phyloP scores from a whole-genome alignment of 64 coral and sea anemone genomes.

The Astreopora myriophthalma region DNA sequence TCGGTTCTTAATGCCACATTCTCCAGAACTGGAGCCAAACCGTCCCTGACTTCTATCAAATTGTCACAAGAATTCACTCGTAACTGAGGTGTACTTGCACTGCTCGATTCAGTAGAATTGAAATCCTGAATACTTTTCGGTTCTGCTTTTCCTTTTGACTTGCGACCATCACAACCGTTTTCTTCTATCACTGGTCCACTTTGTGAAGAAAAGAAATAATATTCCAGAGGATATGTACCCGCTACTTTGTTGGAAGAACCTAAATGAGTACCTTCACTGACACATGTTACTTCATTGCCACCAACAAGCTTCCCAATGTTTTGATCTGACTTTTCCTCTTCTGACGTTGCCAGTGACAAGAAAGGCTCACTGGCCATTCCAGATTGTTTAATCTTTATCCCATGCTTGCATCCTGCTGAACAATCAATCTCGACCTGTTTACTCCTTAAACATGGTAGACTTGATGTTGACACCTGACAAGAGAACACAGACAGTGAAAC shows the following conservation, averaged over 20 bases:
- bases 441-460: constrained; percentile 2
- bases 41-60: not conserved
- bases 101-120: constrained; percentile 43
- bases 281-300: not conserved
- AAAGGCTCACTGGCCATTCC: constrained; percentile 28
- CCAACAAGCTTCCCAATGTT: not conserved
- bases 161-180: not conserved
- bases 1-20: not conserved
- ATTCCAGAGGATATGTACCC: not conserved
- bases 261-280: not conserved
- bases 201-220: constrained; percentile 46
- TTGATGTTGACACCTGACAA: not conserved
- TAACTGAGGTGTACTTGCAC: not conserved
- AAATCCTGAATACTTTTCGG: constrained; percentile 9
- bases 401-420: not conserved
- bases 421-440: not conserved
- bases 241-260: not conserved
- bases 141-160: not conserved
- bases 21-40: not conserved
- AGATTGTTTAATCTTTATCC: not conserved
- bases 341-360: not conserved
- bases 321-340: not conserved
- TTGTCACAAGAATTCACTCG: not conserved
- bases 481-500: not conserved
- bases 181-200: constrained; percentile 55